Conservation (phyloP, 1,140 invertebrate genomes). For the Bombus huntii region DNA sequence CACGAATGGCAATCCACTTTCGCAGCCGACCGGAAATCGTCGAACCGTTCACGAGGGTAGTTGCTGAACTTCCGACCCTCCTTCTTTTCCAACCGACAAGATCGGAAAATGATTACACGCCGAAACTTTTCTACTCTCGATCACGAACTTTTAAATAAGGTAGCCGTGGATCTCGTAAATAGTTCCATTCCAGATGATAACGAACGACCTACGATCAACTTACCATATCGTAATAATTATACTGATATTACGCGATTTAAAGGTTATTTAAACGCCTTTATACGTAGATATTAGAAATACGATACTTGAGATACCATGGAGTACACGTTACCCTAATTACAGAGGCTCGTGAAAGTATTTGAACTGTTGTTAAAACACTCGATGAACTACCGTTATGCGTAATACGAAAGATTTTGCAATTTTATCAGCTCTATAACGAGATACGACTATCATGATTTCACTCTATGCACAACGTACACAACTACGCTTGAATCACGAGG, state of each 20-base stretch:
- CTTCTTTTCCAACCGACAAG: not conserved
- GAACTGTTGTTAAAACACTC: too few species aligned
- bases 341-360: too few species aligned
- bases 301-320: too few species aligned
- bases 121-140: not conserved
- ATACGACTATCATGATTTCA: too few species aligned
- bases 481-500: too few species aligned
- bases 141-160: not conserved
- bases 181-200: not conserved
- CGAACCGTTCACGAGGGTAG: conserved; percentile 16
- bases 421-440: too few species aligned
- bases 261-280: not conserved
- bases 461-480: too few species aligned
- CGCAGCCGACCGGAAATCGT: not conserved
- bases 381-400: too few species aligned
- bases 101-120: not conserved
- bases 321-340: too few species aligned
- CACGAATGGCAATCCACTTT: conserved; percentile 2
- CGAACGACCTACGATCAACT: not conserved
- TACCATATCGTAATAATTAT: not conserved
- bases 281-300: not conserved
- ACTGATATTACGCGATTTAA: not conserved
- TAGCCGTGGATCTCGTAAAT: not conserved
- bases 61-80: not conserved
- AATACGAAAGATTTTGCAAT: too few species aligned